These are phyloP conservation scores for Campoplex capitator DNA, from an alignment of 2,888 invertebrate species.

Conservation along the genomic window DNA sequence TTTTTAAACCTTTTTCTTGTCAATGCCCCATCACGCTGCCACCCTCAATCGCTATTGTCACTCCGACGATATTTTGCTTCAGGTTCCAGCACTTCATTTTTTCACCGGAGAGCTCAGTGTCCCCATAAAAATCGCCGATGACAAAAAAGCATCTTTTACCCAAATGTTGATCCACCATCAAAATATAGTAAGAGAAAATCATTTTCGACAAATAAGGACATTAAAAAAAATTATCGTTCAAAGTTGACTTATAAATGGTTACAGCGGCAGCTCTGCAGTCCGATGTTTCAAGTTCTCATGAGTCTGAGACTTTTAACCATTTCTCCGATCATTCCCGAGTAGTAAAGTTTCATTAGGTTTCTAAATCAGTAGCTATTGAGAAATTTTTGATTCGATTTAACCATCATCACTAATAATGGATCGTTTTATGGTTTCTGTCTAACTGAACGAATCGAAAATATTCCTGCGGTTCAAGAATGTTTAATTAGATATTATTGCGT, in stretches of 20 bases:
- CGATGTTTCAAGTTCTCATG: background rate
- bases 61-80: slow-evolving; percentile 43
- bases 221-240: too few species aligned
- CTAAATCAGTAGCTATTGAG: too few species aligned
- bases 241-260: too few species aligned
- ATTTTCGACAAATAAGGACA: too few species aligned
- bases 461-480: background rate
- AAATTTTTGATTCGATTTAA: too few species aligned
- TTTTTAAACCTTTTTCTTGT: slow-evolving; percentile 52
- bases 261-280: background rate
- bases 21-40: slow-evolving; percentile 2
- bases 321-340: too few species aligned
- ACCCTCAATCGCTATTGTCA: slow-evolving; percentile 41
- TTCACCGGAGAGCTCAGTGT: background rate
- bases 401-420: too few species aligned
- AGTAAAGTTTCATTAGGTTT: too few species aligned
- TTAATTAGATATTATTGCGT: background rate
- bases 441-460: background rate
- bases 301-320: background rate
- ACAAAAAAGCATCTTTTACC: background rate
- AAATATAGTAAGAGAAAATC: background rate
- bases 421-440: background rate
- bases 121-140: background rate
- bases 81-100: background rate
- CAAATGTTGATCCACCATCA: background rate